Evolutionary conservation across 2,888 invertebrate genomes (phyloP), one percentile per base, ranked within the genome.

Genomic region (Bedellia somnulentella): DNA sequence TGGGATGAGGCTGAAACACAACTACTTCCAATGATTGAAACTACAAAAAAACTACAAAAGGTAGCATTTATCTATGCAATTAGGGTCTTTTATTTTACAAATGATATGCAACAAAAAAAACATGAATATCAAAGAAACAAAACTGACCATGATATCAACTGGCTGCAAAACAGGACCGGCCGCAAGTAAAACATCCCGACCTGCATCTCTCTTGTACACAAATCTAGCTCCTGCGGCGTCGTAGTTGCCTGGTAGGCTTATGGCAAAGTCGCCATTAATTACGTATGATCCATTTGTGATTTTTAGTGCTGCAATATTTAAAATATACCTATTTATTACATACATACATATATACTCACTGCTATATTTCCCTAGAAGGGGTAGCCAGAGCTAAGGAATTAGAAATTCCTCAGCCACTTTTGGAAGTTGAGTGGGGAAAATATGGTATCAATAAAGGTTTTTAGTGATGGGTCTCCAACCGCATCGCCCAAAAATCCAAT

Each of bases 71-170:
- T 13, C n/a, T 27, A 2, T 6, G 13, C 11, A 5, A n/a, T n/a
- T n/a, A n/a, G n/a, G n/a, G n/a, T n/a, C n/a, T n/a, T n/a, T n/a
- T n/a, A n/a, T n/a, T n/a, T n/a, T n/a, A n/a, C n/a, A n/a, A n/a
- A n/a, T n/a, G n/a, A n/a, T n/a, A n/a, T n/a, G n/a, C n/a, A n/a
- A n/a, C n/a, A n/a, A n/a, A n/a, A n/a, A n/a, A n/a, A n/a, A n/a
- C n/a, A n/a, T n/a, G n/a, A n/a, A n/a, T n/a, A n/a, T n/a, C n/a
- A n/a, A n/a, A n/a, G n/a, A n/a, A n/a, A 9, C 4, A 18, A 22
- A 26, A 27, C 28, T 48, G 64, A 89, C 89, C 87, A 93, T 85
- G 35, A 94, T 84, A 49, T 91, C 88, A 26, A 94, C 64, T 16
- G 87, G 79, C 40, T 86, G 80, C 30, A 79, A 78, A 30, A 89